Evolutionary conservation across 2,888 invertebrate species (phyloP).

Genomic region (Cephus sareptanus): DNA sequence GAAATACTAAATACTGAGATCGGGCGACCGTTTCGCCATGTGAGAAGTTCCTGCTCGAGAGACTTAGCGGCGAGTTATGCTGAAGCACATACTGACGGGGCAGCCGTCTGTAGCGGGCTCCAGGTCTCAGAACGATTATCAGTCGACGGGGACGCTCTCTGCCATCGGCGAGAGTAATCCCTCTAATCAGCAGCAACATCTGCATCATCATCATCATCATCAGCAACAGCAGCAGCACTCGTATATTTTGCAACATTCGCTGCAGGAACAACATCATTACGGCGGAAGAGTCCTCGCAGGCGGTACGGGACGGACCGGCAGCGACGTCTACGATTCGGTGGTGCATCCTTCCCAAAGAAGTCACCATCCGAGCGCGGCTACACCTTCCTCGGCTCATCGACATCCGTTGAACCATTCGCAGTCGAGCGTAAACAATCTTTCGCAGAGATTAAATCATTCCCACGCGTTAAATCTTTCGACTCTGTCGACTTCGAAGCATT

Average conservation of each 20-base stretch:
- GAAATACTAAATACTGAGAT: too few species aligned
- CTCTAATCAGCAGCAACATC: conserved; percentile 50
- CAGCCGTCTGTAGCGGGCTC: conserved; percentile 68
- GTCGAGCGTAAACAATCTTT: conserved; percentile 63
- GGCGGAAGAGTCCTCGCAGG: background rate
- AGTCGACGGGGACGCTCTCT: conserved; percentile 69
- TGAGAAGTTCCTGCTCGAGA: background rate
- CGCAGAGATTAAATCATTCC: conserved; percentile 58
- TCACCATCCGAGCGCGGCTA: conserved; percentile 41
- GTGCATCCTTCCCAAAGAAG: conserved; percentile 31
- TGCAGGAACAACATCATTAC: conserved; percentile 20
- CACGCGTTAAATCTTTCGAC: conserved; percentile 59
- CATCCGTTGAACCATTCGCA: conserved; percentile 62
- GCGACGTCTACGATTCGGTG: conserved; percentile 60
- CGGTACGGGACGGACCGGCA: conserved; percentile 21
- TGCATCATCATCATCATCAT: conserved; percentile 36
- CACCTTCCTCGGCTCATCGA: conserved; percentile 54
- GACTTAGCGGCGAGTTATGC: conserved; percentile 67
- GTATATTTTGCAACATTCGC: conserved; percentile 15
- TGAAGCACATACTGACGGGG: conserved; percentile 78
- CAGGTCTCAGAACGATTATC: conserved; percentile 58
- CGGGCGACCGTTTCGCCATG: too few species aligned
- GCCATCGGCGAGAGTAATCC: conserved; percentile 32
- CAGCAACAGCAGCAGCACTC: conserved; percentile 16
- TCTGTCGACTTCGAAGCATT: conserved; percentile 61